Evolutionary conservation across 2,797 vertebrate genomes (phyloP).

Genomic region (Semaprochilodus insignis): DNA sequence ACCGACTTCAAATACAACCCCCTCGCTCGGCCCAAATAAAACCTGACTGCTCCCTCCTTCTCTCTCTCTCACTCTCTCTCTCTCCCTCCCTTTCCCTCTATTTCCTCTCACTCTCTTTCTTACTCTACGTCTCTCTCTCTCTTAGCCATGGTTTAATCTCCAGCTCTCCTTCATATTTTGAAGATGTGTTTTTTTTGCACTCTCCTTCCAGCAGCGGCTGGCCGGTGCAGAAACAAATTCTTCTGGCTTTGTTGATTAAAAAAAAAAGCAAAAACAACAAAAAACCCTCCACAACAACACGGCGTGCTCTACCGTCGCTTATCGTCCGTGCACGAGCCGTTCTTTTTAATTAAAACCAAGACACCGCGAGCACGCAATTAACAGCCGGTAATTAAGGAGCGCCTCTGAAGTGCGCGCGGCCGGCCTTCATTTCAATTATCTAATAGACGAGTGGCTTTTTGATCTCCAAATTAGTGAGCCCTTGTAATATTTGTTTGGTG

Average conservation of each 20-base stretch:
- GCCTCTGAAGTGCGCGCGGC: constrained; percentile 96
- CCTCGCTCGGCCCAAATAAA: constrained; percentile 92
- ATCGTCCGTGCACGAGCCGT: constrained; percentile 96
- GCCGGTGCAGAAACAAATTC: constrained; percentile 93
- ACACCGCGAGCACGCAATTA: constrained; percentile 99
- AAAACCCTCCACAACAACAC: constrained; percentile 49
- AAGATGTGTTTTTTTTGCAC: constrained; percentile 84
- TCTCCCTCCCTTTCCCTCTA: constrained; percentile 30
- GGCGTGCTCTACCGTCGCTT: constrained; percentile 91
- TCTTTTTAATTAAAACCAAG: constrained; percentile 99
- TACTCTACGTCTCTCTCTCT: constrained; percentile 32
- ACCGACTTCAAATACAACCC: constrained; percentile 95
- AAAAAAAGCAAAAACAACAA: constrained; percentile 57
- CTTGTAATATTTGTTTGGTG: constrained; percentile 99
- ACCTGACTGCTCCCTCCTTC: constrained; percentile 85
- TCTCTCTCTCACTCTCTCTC: constrained; percentile 9
- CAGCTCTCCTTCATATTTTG: constrained; percentile 88
- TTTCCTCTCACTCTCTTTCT: constrained; percentile 30
- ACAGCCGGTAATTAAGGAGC: constrained; percentile 99
- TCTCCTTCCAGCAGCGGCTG: constrained; percentile 85
- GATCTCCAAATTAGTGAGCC: constrained; percentile 99
- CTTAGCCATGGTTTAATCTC: constrained; percentile 93
- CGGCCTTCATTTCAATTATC: constrained; percentile 98
- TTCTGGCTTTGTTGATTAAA: constrained; percentile 99
- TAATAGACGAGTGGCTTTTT: constrained; percentile 99